phyloP scores from a whole-genome alignment of 2,113 vertebrate species.

The Eptatretus burgeri region DNA sequence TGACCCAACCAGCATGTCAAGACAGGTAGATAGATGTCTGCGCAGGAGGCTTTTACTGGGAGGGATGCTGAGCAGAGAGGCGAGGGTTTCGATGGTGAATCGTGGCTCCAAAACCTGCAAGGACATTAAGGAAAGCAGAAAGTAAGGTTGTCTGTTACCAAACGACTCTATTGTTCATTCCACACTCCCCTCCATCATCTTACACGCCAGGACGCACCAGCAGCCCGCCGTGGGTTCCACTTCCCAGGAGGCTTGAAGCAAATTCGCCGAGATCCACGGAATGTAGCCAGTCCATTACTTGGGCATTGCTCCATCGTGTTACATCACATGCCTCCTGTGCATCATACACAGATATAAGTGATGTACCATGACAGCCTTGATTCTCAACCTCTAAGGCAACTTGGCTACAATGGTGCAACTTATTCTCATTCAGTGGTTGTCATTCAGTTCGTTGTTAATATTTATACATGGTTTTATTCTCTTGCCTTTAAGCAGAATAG shows the following conservation, averaged over 20 bases:
- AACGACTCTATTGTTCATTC: too few relatives aligned
- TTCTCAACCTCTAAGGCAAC: too few relatives aligned
- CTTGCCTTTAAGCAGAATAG: too few relatives aligned
- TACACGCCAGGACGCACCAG: slow-evolving; percentile 32
- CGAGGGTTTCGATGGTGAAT: slow-evolving; percentile 3
- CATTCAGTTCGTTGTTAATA: too few relatives aligned
- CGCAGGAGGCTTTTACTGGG: slow-evolving; percentile 1
- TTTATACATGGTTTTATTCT: too few relatives aligned
- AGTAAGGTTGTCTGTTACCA: too few relatives aligned
- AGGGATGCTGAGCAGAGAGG: slow-evolving; percentile 1
- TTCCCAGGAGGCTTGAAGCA: slow-evolving; percentile 72
- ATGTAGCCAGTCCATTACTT: slow-evolving; percentile 90
- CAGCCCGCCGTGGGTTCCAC: slow-evolving; percentile 69
- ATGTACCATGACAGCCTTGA: too few relatives aligned
- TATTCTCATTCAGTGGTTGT: too few relatives aligned
- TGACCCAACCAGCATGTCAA: background rate
- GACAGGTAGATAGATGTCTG: background rate
- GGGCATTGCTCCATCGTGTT: slow-evolving; percentile 81
- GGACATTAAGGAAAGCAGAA: too few relatives aligned
- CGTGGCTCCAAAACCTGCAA: slow-evolving; percentile 1
- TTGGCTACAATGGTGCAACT: too few relatives aligned
- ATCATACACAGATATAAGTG: background rate
- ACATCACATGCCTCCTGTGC: slow-evolving; percentile 33
- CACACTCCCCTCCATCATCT: too few relatives aligned
- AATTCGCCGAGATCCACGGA: slow-evolving; percentile 80